A percentile compares a stretch with the other conserved stretches of the same genome.
These are phyloP conservation scores for Lutraria lutraria DNA, from an alignment of 2,888 invertebrate species.

Conservation along the genomic window DNA sequence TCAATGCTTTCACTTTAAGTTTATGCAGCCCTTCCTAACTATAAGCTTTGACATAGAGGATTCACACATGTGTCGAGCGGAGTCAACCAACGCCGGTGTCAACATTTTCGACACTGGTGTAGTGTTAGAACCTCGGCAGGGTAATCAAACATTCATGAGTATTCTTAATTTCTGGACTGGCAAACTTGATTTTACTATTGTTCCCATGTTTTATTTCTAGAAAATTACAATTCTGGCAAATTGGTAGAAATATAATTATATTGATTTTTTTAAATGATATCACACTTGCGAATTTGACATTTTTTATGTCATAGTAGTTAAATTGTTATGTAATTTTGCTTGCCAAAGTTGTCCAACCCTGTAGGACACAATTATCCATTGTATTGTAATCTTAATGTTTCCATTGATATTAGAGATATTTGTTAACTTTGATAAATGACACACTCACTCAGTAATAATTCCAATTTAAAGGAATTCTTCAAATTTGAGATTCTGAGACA, in stretches of 20 bases:
- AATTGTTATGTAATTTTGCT: background rate
- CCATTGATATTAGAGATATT: background rate
- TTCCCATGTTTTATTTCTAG: background rate
- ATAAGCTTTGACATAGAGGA: too few relatives aligned
- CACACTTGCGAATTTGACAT: background rate
- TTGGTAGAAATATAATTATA: conserved; percentile 4
- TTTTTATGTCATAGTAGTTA: background rate
- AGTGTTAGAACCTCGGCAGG: too few relatives aligned
- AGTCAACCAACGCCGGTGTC: too few relatives aligned
- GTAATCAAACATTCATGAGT: too few relatives aligned
- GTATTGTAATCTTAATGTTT: background rate
- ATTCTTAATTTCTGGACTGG: too few relatives aligned
- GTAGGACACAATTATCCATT: background rate
- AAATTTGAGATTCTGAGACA: background rate
- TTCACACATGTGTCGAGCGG: too few relatives aligned
- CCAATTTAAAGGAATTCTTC: background rate
- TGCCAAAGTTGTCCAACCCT: background rate
- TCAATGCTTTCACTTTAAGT: too few relatives aligned
- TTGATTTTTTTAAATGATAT: background rate
- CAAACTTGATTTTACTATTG: too few relatives aligned
- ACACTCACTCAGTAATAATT: background rate
- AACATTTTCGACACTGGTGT: too few relatives aligned
- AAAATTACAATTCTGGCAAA: background rate
- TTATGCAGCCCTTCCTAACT: too few relatives aligned
- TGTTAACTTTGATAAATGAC: background rate